These are phyloP conservation scores for Equus przewalskii DNA, from an alignment of 2,113 vertebrate genomes.

Conservation along the genomic window DNA sequence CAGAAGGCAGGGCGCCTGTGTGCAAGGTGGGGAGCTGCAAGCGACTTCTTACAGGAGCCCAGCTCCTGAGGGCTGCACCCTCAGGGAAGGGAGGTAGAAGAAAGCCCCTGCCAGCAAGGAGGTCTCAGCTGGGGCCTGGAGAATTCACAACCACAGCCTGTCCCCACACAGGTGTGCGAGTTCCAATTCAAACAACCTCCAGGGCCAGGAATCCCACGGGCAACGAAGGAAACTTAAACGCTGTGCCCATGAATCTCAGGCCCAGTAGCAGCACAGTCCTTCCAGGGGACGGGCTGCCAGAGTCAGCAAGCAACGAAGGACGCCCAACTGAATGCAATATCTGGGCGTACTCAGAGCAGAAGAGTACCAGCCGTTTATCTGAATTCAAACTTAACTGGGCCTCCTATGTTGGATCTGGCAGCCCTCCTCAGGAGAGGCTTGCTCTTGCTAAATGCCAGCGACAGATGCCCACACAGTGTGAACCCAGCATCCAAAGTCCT, in stretches of 20 bases:
- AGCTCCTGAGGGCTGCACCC: background rate
- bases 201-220: background rate
- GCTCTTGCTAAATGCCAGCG: background rate
- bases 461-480: fast-evolving
- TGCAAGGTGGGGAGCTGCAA: fast-evolving
- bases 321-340: fast-evolving
- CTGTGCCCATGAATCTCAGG: background rate
- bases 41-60: fast-evolving
- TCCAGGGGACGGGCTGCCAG: background rate
- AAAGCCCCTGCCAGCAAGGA: background rate
- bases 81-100: fast-evolving
- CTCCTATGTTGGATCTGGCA: background rate
- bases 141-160: fast-evolving
- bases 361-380: fast-evolving
- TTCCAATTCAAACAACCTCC: background rate
- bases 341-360: fast-evolving
- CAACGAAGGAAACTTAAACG: background rate
- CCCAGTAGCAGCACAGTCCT: background rate
- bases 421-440: background rate
- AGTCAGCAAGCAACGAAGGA: fast-evolving
- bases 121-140: background rate
- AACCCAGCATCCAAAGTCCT: background rate
- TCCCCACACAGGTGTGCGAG: fast-evolving
- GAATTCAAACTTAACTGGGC: background rate
- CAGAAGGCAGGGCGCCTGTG: fast-evolving